phyloP scores from a whole-genome alignment of 2,888 invertebrate genomes.

The Latrodectus elegans region DNA sequence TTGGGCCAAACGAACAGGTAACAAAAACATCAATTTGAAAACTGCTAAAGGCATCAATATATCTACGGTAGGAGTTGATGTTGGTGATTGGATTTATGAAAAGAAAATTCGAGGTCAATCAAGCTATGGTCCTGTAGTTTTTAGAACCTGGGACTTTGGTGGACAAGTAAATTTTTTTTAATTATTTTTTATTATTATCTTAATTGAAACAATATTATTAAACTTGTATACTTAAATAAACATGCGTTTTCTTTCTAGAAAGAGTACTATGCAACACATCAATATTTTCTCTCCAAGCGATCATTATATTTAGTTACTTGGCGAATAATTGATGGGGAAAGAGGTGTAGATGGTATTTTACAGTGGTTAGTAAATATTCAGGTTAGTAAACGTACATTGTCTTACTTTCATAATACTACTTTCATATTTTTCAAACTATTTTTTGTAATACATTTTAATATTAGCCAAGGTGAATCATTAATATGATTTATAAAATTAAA shows the following conservation, averaged over 20 bases:
- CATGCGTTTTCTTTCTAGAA: slow-evolving; percentile 74
- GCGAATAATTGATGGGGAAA: slow-evolving; percentile 92
- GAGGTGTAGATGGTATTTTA: slow-evolving; percentile 90
- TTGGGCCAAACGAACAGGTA: slow-evolving; percentile 96
- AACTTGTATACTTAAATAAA: slow-evolving; percentile 34
- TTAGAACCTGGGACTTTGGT: slow-evolving; percentile 99
- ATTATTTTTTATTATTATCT: neutral
- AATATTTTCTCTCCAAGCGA: slow-evolving; percentile 96
- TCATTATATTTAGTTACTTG: slow-evolving; percentile 96
- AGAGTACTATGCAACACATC: slow-evolving; percentile 98
- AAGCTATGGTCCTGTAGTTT: slow-evolving; percentile 87
- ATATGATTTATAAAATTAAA: too few species aligned
- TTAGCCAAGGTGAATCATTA: too few species aligned
- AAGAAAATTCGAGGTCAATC: slow-evolving; percentile 84
- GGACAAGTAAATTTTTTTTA: slow-evolving; percentile 81
- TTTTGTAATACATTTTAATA: too few species aligned
- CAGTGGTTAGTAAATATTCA: slow-evolving; percentile 97
- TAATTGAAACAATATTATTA: neutral
- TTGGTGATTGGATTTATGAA: slow-evolving; percentile 95
- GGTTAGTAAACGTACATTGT: slow-evolving; percentile 75
- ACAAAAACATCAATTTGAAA: slow-evolving; percentile 85
- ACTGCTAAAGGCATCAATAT: slow-evolving; percentile 86
- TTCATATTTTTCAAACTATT: too few species aligned
- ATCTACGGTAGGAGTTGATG: slow-evolving; percentile 98
- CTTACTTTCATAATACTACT: neutral